A percentile compares a stretch with the other conserved stretches of the same genome.
Evolutionary conservation across 53 echinoderm and acorn worm species (phyloP).

Genomic region (Echinometra lucunter): DNA sequence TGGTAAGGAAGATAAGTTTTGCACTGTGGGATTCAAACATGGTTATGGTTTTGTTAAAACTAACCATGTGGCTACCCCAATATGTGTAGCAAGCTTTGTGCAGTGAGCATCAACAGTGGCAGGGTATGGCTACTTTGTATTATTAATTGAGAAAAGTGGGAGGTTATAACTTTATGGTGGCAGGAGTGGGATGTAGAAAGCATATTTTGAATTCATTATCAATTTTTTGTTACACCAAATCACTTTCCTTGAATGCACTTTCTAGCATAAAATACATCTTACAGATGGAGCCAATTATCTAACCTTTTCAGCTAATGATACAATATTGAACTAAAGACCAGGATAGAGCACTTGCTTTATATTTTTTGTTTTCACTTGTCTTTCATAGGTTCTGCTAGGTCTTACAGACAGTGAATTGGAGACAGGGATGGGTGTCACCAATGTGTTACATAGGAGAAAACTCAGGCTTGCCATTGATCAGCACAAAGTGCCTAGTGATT

Average conservation of each 20-base stretch:
- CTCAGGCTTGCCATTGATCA: conserved; percentile 92
- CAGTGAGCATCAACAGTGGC: conserved; percentile 94
- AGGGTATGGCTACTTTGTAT: conserved; percentile 68
- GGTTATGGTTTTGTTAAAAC: conserved; percentile 68
- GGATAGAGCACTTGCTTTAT: background rate
- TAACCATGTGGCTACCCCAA: conserved; percentile 73
- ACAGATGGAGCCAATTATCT: no score
- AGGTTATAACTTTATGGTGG: background rate
- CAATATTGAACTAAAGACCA: no score
- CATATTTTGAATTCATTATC: no score
- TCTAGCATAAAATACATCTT: no score
- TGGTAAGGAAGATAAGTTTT: background rate
- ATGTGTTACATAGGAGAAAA: conserved; percentile 90
- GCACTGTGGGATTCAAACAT: background rate
- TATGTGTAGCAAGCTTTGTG: conserved; percentile 33
- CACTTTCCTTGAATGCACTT: no score
- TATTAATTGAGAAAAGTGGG: background rate
- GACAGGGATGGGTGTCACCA: conserved; percentile 87
- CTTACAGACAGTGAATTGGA: conserved; percentile 92
- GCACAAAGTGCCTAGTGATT: conserved; percentile 80
- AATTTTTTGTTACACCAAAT: no score
- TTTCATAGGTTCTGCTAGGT: conserved; percentile 86
- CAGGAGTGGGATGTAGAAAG: background rate
- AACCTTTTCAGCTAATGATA: no score
- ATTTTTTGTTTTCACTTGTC: background rate